Evolutionary conservation across 1,140 invertebrate species (phyloP).

Genomic region (Nymphalis io): DNA sequence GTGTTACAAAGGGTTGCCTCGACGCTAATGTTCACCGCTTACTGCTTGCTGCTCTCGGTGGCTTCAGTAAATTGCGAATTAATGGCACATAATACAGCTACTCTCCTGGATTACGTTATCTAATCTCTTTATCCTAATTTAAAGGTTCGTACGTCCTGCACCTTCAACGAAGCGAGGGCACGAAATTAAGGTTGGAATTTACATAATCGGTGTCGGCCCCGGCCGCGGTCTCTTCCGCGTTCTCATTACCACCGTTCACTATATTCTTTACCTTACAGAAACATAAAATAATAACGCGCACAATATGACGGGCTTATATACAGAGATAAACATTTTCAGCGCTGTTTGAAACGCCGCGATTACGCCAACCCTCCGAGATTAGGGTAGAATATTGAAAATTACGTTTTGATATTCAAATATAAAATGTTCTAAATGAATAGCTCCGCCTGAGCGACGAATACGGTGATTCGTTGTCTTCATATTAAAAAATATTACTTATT

Average conservation of each 20-base stretch:
- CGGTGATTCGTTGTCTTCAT: neutral
- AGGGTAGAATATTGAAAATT: conserved; percentile 39
- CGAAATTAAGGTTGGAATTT: conserved; percentile 43
- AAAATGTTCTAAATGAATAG: conserved; percentile 14
- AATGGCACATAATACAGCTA: conserved; percentile 33
- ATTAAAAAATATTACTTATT: neutral
- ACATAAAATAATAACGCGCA: conserved; percentile 25
- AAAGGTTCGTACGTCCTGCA: conserved; percentile 33
- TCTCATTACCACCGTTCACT: conserved; percentile 22
- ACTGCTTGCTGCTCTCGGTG: conserved; percentile 24
- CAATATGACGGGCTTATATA: conserved; percentile 27
- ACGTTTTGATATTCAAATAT: conserved; percentile 38
- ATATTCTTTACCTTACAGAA: conserved; percentile 19
- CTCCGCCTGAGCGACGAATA: neutral
- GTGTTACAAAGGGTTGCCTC: conserved; percentile 15
- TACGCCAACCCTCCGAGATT: conserved; percentile 28
- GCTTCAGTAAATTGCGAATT: conserved; percentile 34
- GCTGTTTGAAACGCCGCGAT: conserved; percentile 26
- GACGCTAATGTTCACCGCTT: conserved; percentile 23
- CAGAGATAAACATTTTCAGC: conserved; percentile 33
- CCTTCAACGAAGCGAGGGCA: conserved; percentile 19
- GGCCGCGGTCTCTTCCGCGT: conserved; percentile 11
- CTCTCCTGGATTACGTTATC: conserved; percentile 34
- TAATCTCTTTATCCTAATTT: conserved; percentile 47
- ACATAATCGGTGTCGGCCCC: conserved; percentile 33